Conservation (phyloP, 2,113 vertebrate species). For the Oryzias curvinotus region DNA sequence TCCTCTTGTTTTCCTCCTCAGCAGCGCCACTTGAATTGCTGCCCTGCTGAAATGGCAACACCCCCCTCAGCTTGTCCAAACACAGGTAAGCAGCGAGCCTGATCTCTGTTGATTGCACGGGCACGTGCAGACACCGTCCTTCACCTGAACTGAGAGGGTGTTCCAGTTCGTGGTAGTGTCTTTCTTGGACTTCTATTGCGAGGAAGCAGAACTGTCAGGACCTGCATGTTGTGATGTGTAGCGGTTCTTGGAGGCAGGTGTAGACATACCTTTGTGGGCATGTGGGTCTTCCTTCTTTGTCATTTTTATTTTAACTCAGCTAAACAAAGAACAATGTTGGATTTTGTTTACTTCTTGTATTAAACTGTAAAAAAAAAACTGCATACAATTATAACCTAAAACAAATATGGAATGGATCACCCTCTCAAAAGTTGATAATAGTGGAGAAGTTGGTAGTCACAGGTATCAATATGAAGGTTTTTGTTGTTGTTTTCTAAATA, state of each 20-base stretch:
- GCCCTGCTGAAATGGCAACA: constrained; percentile 60
- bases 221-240: not conserved
- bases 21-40: constrained; percentile 25
- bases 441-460: too few relatives aligned
- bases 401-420: too few relatives aligned
- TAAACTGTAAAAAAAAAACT: too few relatives aligned
- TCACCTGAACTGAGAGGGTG: constrained; percentile 5
- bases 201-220: constrained; percentile 19
- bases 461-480: too few relatives aligned
- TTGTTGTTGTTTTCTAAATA: too few relatives aligned
- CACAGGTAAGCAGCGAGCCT: constrained; percentile 51
- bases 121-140: constrained; percentile 9
- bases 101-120: not conserved
- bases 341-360: too few relatives aligned
- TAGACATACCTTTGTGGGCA: constrained; percentile 45
- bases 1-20: not conserved
- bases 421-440: too few relatives aligned
- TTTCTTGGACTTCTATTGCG: constrained; percentile 20
- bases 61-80: constrained; percentile 23
- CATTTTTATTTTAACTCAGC: too few relatives aligned
- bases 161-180: constrained; percentile 2
- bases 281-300: constrained; percentile 16
- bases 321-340: too few relatives aligned
- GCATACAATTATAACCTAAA: too few relatives aligned
- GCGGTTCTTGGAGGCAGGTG: constrained; percentile 40